Conservation (phyloP, 2,113 vertebrate species). For the Lamprotornis superbus region DNA sequence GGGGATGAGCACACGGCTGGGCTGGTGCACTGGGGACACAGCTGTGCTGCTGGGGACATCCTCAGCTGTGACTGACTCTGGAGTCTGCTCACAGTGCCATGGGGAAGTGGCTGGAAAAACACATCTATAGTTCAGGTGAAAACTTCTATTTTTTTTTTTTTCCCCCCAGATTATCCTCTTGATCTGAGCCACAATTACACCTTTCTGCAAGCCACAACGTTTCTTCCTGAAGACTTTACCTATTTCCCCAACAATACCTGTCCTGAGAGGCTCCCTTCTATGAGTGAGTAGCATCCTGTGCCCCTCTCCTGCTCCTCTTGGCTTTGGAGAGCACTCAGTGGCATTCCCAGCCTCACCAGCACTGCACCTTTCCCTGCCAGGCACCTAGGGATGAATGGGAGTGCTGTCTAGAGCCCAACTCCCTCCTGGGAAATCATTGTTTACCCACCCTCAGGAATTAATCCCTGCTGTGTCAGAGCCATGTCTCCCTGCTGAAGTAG, state of each 20-base stretch:
- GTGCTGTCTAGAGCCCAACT: background rate
- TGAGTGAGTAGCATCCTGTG: constrained; percentile 85
- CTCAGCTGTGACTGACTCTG: background rate
- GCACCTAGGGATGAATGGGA: background rate
- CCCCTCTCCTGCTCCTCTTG: background rate
- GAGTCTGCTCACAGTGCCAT: background rate
- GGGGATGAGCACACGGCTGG: background rate
- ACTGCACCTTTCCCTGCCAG: background rate
- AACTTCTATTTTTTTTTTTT: rapidly evolving
- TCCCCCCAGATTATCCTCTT: constrained; percentile 85
- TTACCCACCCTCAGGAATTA: background rate
- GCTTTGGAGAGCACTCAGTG: background rate
- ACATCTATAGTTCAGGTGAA: background rate
- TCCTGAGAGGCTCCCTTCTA: constrained; percentile 90
- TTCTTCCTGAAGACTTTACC: constrained; percentile 91
- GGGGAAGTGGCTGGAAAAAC: background rate
- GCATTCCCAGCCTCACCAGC: background rate
- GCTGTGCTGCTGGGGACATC: background rate
- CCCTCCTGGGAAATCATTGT: constrained; percentile 8
- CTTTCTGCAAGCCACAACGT: constrained; percentile 86
- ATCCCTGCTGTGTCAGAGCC: background rate
- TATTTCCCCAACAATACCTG: constrained; percentile 88
- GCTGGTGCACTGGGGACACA: background rate
- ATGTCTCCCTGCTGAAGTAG: background rate
- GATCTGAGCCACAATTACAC: constrained; percentile 91